A percentile compares a stretch with the other conserved stretches of the same genome.
phyloP scores from a whole-genome alignment of 2,113 vertebrate species.

The Hydropotes inermis region DNA sequence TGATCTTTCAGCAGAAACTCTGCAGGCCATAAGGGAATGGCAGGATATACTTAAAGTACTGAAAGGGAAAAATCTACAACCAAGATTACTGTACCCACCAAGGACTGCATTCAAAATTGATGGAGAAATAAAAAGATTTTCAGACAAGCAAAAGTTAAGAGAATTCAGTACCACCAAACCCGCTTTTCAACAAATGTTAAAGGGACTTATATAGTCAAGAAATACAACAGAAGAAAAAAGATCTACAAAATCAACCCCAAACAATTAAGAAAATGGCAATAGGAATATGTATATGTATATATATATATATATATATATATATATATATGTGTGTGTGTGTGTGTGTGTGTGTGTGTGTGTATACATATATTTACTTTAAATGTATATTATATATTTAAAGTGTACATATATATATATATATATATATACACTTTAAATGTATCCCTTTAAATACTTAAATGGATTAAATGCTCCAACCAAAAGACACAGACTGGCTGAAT shows the following conservation, averaged over 20 bases:
- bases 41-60: background rate
- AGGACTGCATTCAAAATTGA: background rate
- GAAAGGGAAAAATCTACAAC: background rate
- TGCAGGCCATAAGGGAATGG: background rate
- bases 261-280: background rate
- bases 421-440: no score
- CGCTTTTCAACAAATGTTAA: background rate
- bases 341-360: no score
- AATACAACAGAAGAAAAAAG: background rate
- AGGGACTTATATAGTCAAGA: background rate
- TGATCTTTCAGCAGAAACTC: background rate
- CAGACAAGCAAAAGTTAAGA: background rate
- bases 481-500: background rate
- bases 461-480: background rate
- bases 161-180: background rate
- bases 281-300: background rate
- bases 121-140: background rate
- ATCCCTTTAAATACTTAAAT: background rate
- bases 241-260: background rate
- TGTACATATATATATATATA: no score
- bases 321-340: background rate
- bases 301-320: background rate
- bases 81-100: background rate
- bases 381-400: no score
- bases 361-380: no score